phyloP scores from a whole-genome alignment of 2,113 vertebrate species.

The Alces alces region DNA sequence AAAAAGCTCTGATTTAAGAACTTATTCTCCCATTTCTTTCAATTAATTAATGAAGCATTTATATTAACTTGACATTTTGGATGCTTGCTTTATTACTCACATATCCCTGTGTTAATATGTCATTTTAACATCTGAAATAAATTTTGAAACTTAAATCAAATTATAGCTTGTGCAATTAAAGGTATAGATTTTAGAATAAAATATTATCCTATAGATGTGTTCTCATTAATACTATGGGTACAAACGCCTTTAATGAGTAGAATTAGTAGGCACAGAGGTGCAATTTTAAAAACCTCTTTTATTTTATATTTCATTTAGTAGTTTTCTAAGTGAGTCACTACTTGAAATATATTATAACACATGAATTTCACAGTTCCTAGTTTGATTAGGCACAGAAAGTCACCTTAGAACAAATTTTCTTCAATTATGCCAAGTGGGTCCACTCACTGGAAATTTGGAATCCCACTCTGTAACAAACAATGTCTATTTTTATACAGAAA shows the following conservation, averaged over 20 bases:
- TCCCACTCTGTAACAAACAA: background rate
- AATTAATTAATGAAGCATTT: slow-evolving; percentile 42
- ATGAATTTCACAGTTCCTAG: background rate
- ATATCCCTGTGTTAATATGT: background rate
- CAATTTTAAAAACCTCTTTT: background rate
- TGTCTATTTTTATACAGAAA: background rate
- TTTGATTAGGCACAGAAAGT: background rate
- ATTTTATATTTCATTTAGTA: background rate
- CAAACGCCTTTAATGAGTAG: slow-evolving; percentile 4
- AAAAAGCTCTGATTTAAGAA: slow-evolving; percentile 45
- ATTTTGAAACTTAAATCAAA: slow-evolving; percentile 45
- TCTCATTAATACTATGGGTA: background rate
- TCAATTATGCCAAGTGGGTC: background rate
- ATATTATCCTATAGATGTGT: background rate
- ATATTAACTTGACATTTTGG: slow-evolving; percentile 40
- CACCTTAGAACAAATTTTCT: background rate
- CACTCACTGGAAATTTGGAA: slow-evolving; percentile 26
- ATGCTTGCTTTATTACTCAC: slow-evolving; percentile 23
- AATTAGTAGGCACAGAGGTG: background rate
- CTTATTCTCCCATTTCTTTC: background rate
- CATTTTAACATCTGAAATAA: slow-evolving; percentile 41
- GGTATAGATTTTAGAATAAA: slow-evolving; percentile 30
- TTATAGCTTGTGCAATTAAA: slow-evolving; percentile 35
- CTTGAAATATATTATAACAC: background rate
- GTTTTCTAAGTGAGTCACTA: background rate